A percentile compares a stretch with the other conserved stretches of the same genome.
These are phyloP conservation scores for Anthopleura sola DNA, from an alignment of 64 coral and sea anemone species.

Conservation along the genomic window DNA sequence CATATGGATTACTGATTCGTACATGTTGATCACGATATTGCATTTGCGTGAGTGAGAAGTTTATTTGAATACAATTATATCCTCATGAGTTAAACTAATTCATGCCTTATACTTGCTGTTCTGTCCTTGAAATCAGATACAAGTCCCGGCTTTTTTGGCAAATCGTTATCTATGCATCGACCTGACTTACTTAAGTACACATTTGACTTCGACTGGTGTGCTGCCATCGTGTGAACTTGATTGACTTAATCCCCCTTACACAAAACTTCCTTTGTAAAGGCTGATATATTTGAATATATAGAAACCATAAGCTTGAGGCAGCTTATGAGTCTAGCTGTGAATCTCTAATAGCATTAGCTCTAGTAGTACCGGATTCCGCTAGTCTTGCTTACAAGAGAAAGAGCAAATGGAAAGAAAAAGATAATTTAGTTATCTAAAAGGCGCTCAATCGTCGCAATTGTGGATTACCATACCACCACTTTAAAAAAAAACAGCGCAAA, in stretches of 20 bases:
- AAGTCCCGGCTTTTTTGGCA: not conserved
- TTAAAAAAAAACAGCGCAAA: not conserved
- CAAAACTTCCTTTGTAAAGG: not conserved
- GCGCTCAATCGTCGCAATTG: not conserved
- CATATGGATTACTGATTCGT: not conserved
- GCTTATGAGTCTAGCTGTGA: not conserved
- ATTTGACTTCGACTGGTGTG: too few species aligned
- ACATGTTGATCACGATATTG: not conserved
- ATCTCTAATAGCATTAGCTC: not conserved
- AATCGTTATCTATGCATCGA: not conserved
- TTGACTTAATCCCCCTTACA: not conserved
- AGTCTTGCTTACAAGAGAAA: not conserved
- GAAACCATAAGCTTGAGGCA: not conserved
- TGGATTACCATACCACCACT: not conserved
- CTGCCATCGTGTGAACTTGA: not conserved
- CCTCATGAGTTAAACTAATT: not conserved
- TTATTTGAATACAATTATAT: not conserved
- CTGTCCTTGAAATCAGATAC: not conserved
- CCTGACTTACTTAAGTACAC: too few species aligned
- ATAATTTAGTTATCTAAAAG: not conserved
- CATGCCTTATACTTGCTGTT: not conserved
- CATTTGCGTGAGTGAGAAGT: not conserved
- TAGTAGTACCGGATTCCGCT: not conserved
- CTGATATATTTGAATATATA: not conserved
- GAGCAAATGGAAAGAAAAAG: not conserved